Evolutionary conservation across 2,888 invertebrate genomes (phyloP).

Genomic region (Idaea biselata): DNA sequence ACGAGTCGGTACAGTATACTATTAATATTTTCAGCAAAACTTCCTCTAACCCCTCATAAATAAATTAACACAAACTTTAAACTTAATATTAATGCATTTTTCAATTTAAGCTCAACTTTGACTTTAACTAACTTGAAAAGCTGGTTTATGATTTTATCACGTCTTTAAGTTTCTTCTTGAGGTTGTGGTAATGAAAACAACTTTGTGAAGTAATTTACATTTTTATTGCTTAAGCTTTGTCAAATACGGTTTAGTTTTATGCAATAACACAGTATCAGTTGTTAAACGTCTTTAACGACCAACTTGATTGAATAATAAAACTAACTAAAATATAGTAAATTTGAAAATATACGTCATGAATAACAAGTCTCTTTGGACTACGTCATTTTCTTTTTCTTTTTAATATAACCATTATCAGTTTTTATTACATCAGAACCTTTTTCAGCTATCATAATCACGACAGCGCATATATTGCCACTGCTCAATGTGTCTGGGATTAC

Average conservation of each 20-base stretch:
- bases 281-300: not conserved
- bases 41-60: too few relatives aligned
- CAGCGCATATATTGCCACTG: constrained; percentile 82
- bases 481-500: constrained; percentile 81
- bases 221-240: not conserved
- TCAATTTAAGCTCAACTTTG: not conserved
- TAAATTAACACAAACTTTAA: not conserved
- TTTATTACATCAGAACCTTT: constrained; percentile 82
- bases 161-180: not conserved
- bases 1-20: too few relatives aligned
- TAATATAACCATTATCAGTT: constrained; percentile 26
- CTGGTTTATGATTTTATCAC: not conserved
- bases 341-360: too few relatives aligned
- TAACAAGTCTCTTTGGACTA: too few relatives aligned
- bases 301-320: not conserved
- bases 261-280: not conserved
- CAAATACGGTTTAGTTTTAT: not conserved
- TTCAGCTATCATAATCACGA: constrained; percentile 82
- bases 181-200: not conserved
- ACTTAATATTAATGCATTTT: not conserved
- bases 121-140: not conserved
- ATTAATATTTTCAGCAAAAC: too few relatives aligned
- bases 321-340: too few relatives aligned
- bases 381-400: constrained; percentile 5
- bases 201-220: not conserved